Conservation (phyloP, 2,888 invertebrate species). For the Flexamia atlantica region DNA sequence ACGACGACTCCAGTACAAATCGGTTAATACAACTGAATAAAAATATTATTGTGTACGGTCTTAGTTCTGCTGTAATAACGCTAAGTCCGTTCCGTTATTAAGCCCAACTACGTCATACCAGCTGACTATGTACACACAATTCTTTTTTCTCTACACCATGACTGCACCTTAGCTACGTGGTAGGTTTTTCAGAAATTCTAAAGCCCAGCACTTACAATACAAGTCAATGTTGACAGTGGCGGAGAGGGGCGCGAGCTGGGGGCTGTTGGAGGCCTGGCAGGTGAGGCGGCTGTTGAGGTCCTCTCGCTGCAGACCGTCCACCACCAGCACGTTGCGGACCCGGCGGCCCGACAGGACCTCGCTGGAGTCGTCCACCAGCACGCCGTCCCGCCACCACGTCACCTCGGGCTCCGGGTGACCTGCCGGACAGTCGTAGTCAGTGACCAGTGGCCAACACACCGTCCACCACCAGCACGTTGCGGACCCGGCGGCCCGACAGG, state of each 20-base stretch:
- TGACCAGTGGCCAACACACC: conserved; percentile 62
- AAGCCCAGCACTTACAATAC: conserved; percentile 72
- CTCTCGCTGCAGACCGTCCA: conserved; percentile 72
- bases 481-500: conserved; percentile 72
- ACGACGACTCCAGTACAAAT: too few species aligned
- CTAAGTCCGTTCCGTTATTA: too few species aligned
- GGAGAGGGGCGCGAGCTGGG: conserved; percentile 74
- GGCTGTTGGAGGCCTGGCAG: conserved; percentile 75
- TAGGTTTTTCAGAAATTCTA: too few species aligned
- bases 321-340: conserved; percentile 73
- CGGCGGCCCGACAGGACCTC: conserved; percentile 72
- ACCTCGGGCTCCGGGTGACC: conserved; percentile 74
- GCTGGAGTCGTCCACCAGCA: conserved; percentile 73
- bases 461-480: conserved; percentile 73
- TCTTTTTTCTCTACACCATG: too few species aligned
- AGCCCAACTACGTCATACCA: too few species aligned
- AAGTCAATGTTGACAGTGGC: conserved; percentile 74
- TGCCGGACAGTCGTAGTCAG: conserved; percentile 59
- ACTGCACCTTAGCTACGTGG: too few species aligned
- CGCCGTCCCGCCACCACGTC: conserved; percentile 74
- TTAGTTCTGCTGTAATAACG: too few species aligned
- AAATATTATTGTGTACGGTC: too few species aligned
- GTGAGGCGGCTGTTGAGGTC: conserved; percentile 74
- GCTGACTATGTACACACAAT: too few species aligned
- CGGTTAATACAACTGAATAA: too few species aligned